phyloP scores from a whole-genome alignment of 2,797 vertebrate species.

The Antrozous pallidus region DNA sequence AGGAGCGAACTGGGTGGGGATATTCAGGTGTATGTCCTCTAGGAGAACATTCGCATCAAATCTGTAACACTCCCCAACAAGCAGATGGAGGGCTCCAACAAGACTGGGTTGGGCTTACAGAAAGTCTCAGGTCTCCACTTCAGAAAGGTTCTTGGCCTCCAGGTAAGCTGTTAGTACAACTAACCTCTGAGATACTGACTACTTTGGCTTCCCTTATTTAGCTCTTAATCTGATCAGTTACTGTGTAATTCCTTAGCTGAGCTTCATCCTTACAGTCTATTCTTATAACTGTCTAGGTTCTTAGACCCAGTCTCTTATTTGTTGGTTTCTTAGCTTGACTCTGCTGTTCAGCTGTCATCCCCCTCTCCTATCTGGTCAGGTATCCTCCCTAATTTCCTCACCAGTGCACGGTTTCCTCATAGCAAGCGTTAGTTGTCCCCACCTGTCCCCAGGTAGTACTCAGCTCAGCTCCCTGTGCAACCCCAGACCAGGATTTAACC shows the following conservation, averaged over 20 bases:
- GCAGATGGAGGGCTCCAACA: not conserved
- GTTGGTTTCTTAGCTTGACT: not conserved
- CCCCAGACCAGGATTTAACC: not conserved
- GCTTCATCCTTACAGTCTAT: not conserved
- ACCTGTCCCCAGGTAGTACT: not conserved
- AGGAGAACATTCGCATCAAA: not conserved
- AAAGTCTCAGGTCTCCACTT: not conserved
- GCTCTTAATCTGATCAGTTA: not conserved
- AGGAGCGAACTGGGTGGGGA: not conserved
- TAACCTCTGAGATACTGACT: not conserved
- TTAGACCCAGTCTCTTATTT: not conserved
- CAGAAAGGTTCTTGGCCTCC: not conserved
- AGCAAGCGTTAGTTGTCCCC: not conserved
- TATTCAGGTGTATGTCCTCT: not conserved
- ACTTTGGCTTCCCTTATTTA: not conserved
- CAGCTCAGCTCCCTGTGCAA: not conserved
- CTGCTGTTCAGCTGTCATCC: not conserved
- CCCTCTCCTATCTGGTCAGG: not conserved
- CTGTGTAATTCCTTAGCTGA: not conserved
- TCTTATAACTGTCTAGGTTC: not conserved
- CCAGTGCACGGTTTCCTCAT: not conserved
- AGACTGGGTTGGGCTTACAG: not conserved
- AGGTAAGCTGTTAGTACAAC: not conserved
- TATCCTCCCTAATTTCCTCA: not conserved
- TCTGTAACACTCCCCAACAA: not conserved